phyloP scores from a whole-genome alignment of 2,113 vertebrate genomes.

The Phalacrocorax carbo region DNA sequence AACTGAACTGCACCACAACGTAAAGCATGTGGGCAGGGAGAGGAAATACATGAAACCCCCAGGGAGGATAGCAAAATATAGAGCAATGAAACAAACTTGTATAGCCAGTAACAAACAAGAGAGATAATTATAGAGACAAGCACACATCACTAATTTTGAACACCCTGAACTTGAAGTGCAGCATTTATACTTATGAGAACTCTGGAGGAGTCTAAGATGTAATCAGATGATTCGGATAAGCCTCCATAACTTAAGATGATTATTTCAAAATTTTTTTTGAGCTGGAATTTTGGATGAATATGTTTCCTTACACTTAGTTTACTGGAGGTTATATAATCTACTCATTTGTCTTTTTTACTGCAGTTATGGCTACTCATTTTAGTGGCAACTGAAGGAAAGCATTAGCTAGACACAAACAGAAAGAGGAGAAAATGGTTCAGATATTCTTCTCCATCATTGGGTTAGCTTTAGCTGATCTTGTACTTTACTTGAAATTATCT shows the following conservation, averaged over 20 bases:
- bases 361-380: background rate
- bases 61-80: background rate
- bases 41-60: background rate
- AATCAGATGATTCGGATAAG: slow-evolving; percentile 23
- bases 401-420: background rate
- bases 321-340: background rate
- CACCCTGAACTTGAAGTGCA: background rate
- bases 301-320: background rate
- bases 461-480: background rate
- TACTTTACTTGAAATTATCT: background rate
- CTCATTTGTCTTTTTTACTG: background rate
- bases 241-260: background rate
- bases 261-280: background rate
- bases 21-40: background rate
- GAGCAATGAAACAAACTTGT: background rate
- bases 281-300: background rate
- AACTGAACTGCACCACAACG: background rate
- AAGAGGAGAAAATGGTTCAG: background rate
- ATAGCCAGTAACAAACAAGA: background rate
- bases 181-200: background rate
- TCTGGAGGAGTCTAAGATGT: background rate
- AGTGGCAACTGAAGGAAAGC: background rate
- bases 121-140: background rate
- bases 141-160: background rate
- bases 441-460: background rate